phyloP scores from a whole-genome alignment of 2,113 vertebrate genomes.

The Empidonax alnorum region DNA sequence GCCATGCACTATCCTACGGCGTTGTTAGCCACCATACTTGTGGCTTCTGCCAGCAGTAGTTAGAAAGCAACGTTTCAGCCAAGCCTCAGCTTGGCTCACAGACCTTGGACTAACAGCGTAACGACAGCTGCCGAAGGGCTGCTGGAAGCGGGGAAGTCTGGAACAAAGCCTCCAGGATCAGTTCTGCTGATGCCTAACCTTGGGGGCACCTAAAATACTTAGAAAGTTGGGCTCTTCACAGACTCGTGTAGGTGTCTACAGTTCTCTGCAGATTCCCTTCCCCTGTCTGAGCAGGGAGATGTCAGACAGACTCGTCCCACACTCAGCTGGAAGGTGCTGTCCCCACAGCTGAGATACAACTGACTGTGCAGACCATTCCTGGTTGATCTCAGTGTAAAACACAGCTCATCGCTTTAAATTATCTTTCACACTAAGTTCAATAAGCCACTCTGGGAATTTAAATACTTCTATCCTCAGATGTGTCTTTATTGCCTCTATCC shows the following conservation, averaged over 20 bases:
- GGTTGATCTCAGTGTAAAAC: background rate
- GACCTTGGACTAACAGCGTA: rapidly evolving
- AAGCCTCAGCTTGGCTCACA: background rate
- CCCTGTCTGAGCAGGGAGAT: background rate
- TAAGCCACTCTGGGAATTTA: background rate
- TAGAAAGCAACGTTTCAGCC: background rate
- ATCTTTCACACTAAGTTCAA: background rate
- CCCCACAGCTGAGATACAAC: background rate
- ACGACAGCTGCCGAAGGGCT: background rate
- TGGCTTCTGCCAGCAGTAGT: background rate
- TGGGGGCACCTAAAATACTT: background rate
- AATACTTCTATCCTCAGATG: background rate
- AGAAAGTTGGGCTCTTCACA: background rate
- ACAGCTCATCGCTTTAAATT: background rate
- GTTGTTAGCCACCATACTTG: background rate
- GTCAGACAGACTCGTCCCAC: background rate
- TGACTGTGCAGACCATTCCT: background rate
- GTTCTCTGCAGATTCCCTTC: background rate
- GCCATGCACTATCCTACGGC: background rate
- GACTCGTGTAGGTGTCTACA: background rate
- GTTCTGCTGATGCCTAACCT: background rate
- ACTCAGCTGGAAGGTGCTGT: background rate
- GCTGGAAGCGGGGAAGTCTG: background rate
- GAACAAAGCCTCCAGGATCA: background rate
- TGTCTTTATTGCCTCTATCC: background rate